These are phyloP conservation scores for Zapornia atra DNA, from an alignment of 2,113 vertebrate genomes.

Conservation along the genomic window DNA sequence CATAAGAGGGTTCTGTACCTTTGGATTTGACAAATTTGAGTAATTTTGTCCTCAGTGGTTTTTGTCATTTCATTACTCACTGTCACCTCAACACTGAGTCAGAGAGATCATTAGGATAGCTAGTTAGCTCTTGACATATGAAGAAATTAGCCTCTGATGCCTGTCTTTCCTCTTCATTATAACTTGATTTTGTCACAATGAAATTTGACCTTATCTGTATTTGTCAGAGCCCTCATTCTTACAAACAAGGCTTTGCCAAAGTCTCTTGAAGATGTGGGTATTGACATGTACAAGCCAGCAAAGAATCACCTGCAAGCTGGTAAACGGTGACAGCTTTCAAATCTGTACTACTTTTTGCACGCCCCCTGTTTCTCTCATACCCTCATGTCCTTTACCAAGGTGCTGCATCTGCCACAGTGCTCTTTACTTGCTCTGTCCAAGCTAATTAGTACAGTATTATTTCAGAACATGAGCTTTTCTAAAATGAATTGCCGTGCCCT, in stretches of 20 bases:
- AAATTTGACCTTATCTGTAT: not conserved
- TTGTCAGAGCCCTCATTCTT: not conserved
- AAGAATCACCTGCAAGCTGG: not conserved
- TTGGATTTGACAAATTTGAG: not conserved
- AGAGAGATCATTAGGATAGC: not conserved
- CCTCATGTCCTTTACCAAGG: not conserved
- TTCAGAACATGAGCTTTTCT: not conserved
- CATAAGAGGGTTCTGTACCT: not conserved
- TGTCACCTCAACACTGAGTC: constrained; percentile 15
- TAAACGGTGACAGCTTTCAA: not conserved
- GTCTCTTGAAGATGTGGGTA: not conserved
- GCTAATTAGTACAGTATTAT: not conserved
- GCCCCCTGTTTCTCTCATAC: not conserved
- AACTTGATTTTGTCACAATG: not conserved
- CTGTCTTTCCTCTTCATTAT: not conserved
- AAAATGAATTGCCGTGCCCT: not conserved
- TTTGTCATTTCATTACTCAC: constrained; percentile 24
- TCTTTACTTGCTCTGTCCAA: not conserved
- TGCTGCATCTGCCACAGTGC: not conserved
- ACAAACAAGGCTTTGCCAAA: not conserved
- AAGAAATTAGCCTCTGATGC: not conserved
- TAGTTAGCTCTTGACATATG: constrained; percentile 36
- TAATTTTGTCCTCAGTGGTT: constrained; percentile 21
- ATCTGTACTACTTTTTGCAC: not conserved
- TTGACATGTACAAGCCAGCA: not conserved